phyloP scores from a whole-genome alignment of 2,888 invertebrate genomes.

The Poecilobothrus nobilitatus region DNA sequence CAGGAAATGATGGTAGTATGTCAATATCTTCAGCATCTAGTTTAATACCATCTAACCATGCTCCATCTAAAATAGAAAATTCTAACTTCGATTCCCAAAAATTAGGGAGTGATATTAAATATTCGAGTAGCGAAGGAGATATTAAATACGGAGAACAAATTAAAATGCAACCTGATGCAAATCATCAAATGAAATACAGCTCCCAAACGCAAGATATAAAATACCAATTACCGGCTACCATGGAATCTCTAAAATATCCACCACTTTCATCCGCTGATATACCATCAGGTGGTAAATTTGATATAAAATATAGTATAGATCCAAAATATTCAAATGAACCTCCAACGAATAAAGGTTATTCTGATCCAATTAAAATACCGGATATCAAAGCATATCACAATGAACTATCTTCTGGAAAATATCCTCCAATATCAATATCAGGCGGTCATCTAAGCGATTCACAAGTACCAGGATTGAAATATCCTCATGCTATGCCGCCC shows the following conservation, averaged over 20 bases:
- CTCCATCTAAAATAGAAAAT: slow-evolving; percentile 43
- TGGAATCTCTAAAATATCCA: slow-evolving; percentile 39
- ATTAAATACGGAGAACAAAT: slow-evolving; percentile 39
- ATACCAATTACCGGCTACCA: slow-evolving; percentile 41
- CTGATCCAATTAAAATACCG: slow-evolving; percentile 38
- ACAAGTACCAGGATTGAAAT: slow-evolving; percentile 27
- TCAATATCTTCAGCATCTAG: slow-evolving; percentile 32
- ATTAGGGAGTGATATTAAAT: slow-evolving; percentile 29
- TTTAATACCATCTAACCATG: slow-evolving; percentile 41
- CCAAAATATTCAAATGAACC: slow-evolving; percentile 32
- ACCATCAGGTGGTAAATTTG: slow-evolving; percentile 35
- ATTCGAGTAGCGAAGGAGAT: slow-evolving; percentile 37
- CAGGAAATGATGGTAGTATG: background rate
- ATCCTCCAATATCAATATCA: slow-evolving; percentile 22
- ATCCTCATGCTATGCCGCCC: slow-evolving; percentile 27
- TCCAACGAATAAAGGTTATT: slow-evolving; percentile 22
- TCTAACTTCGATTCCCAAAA: slow-evolving; percentile 23
- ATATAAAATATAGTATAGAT: slow-evolving; percentile 41
- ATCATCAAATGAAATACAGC: slow-evolving; percentile 13
- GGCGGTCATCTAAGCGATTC: slow-evolving; percentile 15
- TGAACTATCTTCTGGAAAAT: slow-evolving; percentile 21
- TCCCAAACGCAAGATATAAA: slow-evolving; percentile 37
- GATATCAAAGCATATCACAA: slow-evolving; percentile 37
- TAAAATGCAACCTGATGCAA: slow-evolving; percentile 30
- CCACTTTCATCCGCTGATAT: slow-evolving; percentile 30